These are phyloP conservation scores for Bucorvus abyssinicus DNA, from an alignment of 2,797 vertebrate species.

Conservation along the genomic window DNA sequence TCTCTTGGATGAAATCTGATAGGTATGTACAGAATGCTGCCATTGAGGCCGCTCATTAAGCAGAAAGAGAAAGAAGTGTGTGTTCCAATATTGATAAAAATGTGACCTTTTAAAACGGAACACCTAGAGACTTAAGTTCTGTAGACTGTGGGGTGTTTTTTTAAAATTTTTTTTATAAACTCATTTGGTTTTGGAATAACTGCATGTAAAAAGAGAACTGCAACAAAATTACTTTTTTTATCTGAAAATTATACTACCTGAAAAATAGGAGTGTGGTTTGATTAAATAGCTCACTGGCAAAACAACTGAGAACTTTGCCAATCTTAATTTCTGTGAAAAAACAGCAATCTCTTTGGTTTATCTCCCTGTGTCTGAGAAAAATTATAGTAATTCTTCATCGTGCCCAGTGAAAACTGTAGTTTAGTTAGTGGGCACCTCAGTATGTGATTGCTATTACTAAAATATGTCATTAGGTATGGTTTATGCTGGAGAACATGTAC, in stretches of 20 bases:
- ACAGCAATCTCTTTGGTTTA: neutral
- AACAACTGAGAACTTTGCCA: neutral
- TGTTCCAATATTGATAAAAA: neutral
- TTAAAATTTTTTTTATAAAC: too few species aligned
- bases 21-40: neutral
- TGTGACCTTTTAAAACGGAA: neutral
- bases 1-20: neutral
- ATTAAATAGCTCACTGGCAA: neutral
- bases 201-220: neutral
- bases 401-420: neutral
- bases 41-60: neutral
- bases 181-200: neutral
- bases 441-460: neutral
- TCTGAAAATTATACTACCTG: neutral
- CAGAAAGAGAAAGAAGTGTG: neutral
- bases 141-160: neutral
- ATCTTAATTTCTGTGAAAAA: neutral
- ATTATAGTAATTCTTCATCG: neutral
- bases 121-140: neutral
- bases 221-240: neutral
- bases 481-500: neutral
- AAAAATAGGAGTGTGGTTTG: neutral
- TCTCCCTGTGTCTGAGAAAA: neutral
- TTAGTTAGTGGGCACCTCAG: neutral
- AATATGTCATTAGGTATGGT: neutral